Conservation (phyloP, 2,888 invertebrate species). For the Drosophila melanosoma region DNA sequence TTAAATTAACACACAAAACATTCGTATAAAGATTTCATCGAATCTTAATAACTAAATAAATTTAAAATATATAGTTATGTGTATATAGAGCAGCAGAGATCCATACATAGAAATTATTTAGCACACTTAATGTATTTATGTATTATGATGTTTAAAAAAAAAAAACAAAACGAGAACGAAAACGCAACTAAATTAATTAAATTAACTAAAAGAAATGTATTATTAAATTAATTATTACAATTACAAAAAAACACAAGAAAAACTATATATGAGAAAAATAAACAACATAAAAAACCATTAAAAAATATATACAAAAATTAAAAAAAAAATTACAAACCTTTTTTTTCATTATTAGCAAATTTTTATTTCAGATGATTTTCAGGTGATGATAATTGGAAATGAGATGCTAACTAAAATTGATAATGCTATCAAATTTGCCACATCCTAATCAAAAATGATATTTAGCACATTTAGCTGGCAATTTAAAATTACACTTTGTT, state of each 20-base stretch:
- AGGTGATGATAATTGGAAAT: background rate
- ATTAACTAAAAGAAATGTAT: conserved; percentile 79
- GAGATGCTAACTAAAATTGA: background rate
- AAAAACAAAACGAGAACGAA: conserved; percentile 20
- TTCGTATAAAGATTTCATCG: conserved; percentile 60
- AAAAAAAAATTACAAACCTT: conserved; percentile 26
- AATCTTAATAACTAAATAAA: conserved; percentile 58
- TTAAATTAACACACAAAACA: conserved; percentile 44
- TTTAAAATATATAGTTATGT: conserved; percentile 43
- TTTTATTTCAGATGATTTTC: background rate
- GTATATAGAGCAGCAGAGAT: conserved; percentile 46
- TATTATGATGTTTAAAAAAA: conserved; percentile 58
- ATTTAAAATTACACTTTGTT: conserved; percentile 32
- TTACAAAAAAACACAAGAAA: conserved; percentile 58
- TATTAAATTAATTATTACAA: conserved; percentile 80
- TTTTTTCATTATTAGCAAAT: background rate
- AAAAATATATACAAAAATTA: conserved; percentile 68
- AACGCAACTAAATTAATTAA: conserved; percentile 65
- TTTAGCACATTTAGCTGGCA: conserved; percentile 1
- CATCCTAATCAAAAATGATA: conserved; percentile 8
- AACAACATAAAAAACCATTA: conserved; percentile 66
- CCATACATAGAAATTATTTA: conserved; percentile 60
- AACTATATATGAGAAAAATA: conserved; percentile 62
- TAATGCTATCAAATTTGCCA: background rate
- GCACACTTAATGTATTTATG: conserved; percentile 79